These are phyloP conservation scores for Umimayanthus chanpuru DNA, from an alignment of 92 coral and sea anemone species.

Conservation along the genomic window DNA sequence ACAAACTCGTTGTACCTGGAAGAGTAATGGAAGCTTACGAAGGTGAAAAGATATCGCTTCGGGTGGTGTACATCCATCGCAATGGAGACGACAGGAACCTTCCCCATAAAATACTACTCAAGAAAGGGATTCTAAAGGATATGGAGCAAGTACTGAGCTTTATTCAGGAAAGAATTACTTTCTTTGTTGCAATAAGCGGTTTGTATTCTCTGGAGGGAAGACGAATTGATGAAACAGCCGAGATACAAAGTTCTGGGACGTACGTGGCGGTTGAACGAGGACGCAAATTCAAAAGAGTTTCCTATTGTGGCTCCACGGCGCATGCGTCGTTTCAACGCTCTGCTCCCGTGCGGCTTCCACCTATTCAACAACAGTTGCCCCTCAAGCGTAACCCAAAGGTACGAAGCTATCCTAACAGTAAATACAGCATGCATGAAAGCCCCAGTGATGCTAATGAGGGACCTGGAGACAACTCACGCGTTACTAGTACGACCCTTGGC, in stretches of 20 bases:
- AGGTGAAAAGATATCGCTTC: constrained; percentile 54
- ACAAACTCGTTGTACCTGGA: constrained; percentile 54
- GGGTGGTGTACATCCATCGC: constrained; percentile 47
- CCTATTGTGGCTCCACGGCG: constrained; percentile 37
- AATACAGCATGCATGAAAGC: constrained; percentile 25
- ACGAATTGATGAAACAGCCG: constrained; percentile 38
- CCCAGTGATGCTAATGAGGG: constrained; percentile 15
- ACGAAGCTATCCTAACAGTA: constrained; percentile 40
- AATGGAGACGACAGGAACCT: constrained; percentile 54
- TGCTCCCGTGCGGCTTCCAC: constrained; percentile 19
- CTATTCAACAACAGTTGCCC: neutral
- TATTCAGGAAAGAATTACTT: constrained; percentile 48
- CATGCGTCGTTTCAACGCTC: constrained; percentile 26
- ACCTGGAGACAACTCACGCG: constrained; percentile 34
- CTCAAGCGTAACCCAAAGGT: constrained; percentile 10
- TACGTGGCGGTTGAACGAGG: constrained; percentile 66
- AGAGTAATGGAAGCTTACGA: constrained; percentile 60
- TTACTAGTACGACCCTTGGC: constrained; percentile 26
- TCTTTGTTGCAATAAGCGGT: constrained; percentile 47
- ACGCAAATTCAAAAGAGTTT: constrained; percentile 59
- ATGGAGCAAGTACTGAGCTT: constrained; percentile 57
- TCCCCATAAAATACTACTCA: constrained; percentile 52
- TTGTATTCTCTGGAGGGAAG: constrained; percentile 58
- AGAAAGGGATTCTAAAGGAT: constrained; percentile 37
- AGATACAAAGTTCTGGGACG: constrained; percentile 46